Base-by-base conservation (phyloP, 1,140 invertebrate genomes). In the Ephestia elutella region DNA sequence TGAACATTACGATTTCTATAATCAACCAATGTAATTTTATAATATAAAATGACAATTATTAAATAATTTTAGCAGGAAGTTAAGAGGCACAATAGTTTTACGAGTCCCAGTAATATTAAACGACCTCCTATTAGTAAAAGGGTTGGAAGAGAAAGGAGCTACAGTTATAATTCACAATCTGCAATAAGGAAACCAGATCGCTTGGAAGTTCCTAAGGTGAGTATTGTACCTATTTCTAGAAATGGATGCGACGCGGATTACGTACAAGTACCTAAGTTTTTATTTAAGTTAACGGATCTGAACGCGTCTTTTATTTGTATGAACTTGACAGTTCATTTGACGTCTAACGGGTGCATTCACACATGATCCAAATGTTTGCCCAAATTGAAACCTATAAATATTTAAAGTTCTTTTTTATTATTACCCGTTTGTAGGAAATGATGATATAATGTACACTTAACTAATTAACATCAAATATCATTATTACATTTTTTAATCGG, bases 71-170 rank as follows among this genome's bases (percentile, higher is more conserved):
- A 54, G 25, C n/a, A 85, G 75, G 73, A 81, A 63, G 64, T 79
- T 11, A 78, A 79, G 55, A 77, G 80, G 57, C 78, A 82, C 28
- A 73, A 70, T 28, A 83, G 82, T 64, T 84, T 87, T 51, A 80
- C 75, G 21, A 83, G 70, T 55, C 76, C 76, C 9, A 53, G 21
- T 35, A 73, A 68, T 49, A 71, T 56, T 19, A 76, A 70, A 60
- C 56, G 71, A 65, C 60, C 70, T 11, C 62, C 71, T 20, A 65
- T 77, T 11, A 57, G 71, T n/a, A 84, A 75, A 60, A 70, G 75
- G 57, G 50, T 68, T 54, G 80, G 81, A 48, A 71, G 83, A 70
- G 83, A 86, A 73, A 69, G 83, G 48, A 80, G 81, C 63, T 73
- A 83, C 20, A 84, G 78, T 59, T 84, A 78, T 69, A 63, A 82